A percentile compares a stretch with the other conserved stretches of the same genome.
Evolutionary conservation across 2,888 invertebrate species (phyloP).

Genomic region (Prionchulus punctatus): DNA sequence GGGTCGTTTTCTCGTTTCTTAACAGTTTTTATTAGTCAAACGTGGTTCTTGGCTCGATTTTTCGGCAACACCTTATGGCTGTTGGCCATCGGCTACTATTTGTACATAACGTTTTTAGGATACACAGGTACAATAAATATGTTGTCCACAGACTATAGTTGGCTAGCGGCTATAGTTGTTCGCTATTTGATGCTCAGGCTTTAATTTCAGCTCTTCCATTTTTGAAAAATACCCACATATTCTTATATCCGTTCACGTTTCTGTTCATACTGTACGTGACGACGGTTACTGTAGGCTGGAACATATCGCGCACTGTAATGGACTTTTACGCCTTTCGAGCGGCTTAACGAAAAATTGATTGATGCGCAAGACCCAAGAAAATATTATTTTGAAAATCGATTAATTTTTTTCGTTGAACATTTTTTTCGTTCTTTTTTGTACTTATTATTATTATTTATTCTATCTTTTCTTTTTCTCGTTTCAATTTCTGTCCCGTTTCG

Average conservation of each 20-base stretch:
- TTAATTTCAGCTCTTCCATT: constrained; percentile 59
- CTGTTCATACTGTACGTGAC: constrained; percentile 58
- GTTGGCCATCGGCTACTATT: constrained; percentile 69
- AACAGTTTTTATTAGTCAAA: constrained; percentile 1
- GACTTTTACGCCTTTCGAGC: constrained; percentile 67
- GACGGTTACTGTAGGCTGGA: constrained; percentile 60
- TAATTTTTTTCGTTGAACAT: too few relatives aligned
- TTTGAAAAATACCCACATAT: constrained; percentile 62
- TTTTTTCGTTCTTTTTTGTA: too few relatives aligned
- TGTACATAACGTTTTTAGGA: constrained; percentile 91
- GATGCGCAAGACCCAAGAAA: too few relatives aligned
- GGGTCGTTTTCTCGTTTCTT: not conserved
- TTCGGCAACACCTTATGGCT: constrained; percentile 87
- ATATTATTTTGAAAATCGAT: too few relatives aligned
- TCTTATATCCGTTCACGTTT: constrained; percentile 65
- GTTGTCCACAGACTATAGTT: too few relatives aligned
- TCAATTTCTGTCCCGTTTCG: too few relatives aligned
- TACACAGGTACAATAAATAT: constrained; percentile 79
- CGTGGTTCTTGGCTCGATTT: constrained; percentile 56
- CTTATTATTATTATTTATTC: too few relatives aligned
- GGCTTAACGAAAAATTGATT: not conserved
- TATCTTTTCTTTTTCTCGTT: too few relatives aligned
- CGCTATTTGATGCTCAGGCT: not conserved
- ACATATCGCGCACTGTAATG: constrained; percentile 63
- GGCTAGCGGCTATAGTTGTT: too few relatives aligned